Base-by-base conservation (phyloP, 2,113 vertebrate species). In the Zapus hudsonius region DNA sequence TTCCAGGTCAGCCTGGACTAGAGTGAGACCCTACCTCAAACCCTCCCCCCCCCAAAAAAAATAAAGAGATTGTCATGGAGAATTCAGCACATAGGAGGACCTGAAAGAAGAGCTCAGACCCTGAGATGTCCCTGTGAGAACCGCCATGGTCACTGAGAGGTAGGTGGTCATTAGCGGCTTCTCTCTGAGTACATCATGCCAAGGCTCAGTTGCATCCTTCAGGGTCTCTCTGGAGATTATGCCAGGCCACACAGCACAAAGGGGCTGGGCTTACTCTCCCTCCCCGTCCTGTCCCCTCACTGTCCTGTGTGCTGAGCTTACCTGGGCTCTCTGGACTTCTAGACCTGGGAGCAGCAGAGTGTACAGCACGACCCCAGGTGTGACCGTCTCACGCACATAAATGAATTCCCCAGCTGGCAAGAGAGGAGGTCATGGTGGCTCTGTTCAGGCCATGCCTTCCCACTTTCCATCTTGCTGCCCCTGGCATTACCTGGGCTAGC, bases 361-460 rank as follows among this genome's bases (percentile, higher is more conserved):
- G 0, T 98, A 98, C 33, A 98, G 89, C 7, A n/a, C 67, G 1
- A 86, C 92, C 61, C 42, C 82, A 3, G 97, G 97, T 0, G 84
- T 75, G 80, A 98, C 82, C 0, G 97, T 97, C 0, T 97, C 98
- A 1, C 15, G 91, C 31, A 98, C 97, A 69, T 81, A 85, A 66
- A 98, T 96, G 64, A 92, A 57, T 0, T 96, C 98, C 64, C 97
- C 96, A 85, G 74, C 95, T 97, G 92, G 19, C 93, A 70, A 96
- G 75, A 76, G 90, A 0, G 2, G 38, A 92, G 17, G 36, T 81
- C 47, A 92, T 38, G 57, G 29, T 63, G 27, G 64, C 6, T 73
- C 23, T 47, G 44, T n/a, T n/a, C 19, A 70, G 69, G 44, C 29
- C 55, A 17, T 6, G 44, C 61, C 67, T 31, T 11, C 64, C 20